Evolutionary conservation across 1,140 invertebrate genomes (phyloP).

Genomic region (Brachionus rubens): DNA sequence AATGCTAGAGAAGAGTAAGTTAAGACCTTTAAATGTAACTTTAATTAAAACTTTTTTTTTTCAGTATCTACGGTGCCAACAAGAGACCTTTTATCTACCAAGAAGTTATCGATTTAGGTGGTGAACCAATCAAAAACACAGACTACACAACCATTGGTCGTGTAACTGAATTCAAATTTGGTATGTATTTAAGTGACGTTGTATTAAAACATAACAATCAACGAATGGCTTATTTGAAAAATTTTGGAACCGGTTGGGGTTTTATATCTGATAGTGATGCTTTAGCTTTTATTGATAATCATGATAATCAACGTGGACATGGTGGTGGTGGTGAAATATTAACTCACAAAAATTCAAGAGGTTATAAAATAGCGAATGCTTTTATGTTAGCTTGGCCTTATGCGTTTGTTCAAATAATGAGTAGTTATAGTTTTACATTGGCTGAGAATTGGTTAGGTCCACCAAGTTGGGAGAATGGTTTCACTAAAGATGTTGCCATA

Average conservation of each 20-base stretch:
- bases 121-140: slow-evolving; percentile 66
- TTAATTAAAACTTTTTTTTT: not conserved
- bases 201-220: slow-evolving; percentile 21
- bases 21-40: not conserved
- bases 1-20: not conserved
- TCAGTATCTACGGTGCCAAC: slow-evolving; percentile 49
- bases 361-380: slow-evolving; percentile 71
- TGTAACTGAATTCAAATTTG: slow-evolving; percentile 72
- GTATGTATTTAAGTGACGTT: slow-evolving; percentile 56
- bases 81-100: slow-evolving; percentile 65
- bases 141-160: slow-evolving; percentile 56
- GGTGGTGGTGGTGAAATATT: slow-evolving; percentile 53
- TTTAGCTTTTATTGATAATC: slow-evolving; percentile 62
- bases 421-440: slow-evolving; percentile 63
- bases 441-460: slow-evolving; percentile 52
- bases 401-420: slow-evolving; percentile 72
- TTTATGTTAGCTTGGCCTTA: slow-evolving; percentile 76
- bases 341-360: slow-evolving; percentile 56
- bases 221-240: slow-evolving; percentile 52
- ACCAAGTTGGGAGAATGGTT: slow-evolving; percentile 61
- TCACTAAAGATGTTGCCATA: slow-evolving; percentile 67
- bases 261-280: slow-evolving; percentile 55
- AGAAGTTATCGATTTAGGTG: slow-evolving; percentile 75
- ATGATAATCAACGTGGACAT: slow-evolving; percentile 62
- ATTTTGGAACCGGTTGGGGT: slow-evolving; percentile 52